Conservation (phyloP, 1,140 invertebrate species). For the Aleiodes sp. region DNA sequence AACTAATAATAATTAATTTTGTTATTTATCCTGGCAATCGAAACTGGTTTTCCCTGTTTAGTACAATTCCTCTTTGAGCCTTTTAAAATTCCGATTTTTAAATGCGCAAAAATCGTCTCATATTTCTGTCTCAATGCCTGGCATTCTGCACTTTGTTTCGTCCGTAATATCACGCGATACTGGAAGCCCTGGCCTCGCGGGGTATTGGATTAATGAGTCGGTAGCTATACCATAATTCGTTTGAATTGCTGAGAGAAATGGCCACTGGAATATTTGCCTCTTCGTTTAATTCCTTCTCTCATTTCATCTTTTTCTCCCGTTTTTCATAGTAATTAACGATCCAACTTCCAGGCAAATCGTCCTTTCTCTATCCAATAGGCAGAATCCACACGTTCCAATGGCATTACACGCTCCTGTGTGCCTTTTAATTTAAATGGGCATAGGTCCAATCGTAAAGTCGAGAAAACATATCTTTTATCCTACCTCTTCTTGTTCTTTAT, state of each 20-base stretch:
- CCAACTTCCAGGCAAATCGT: background rate
- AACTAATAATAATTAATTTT: too few relatives aligned
- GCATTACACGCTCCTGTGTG: slow-evolving; percentile 32
- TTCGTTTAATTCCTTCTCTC: background rate
- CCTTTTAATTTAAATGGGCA: slow-evolving; percentile 24
- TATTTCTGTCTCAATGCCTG: background rate
- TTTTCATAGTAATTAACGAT: background rate
- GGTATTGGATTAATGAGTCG: slow-evolving; percentile 29
- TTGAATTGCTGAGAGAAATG: background rate
- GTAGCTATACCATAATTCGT: slow-evolving; percentile 32
- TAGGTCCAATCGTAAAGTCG: slow-evolving; percentile 6
- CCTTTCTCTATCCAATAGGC: background rate
- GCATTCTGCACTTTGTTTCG: background rate
- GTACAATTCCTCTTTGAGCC: too few relatives aligned
- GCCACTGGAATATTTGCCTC: background rate
- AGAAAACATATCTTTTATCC: slow-evolving; percentile 7
- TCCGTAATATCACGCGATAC: background rate
- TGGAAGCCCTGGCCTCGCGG: background rate
- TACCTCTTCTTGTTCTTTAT: background rate
- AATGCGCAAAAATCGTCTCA: too few relatives aligned
- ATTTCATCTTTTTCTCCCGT: background rate
- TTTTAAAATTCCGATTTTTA: too few relatives aligned
- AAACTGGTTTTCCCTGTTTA: too few relatives aligned
- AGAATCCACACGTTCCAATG: slow-evolving; percentile 27
- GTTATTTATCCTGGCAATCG: too few relatives aligned